Evolutionary conservation across 2,888 invertebrate genomes (phyloP).

Genomic region (Sicus ferrugineus): DNA sequence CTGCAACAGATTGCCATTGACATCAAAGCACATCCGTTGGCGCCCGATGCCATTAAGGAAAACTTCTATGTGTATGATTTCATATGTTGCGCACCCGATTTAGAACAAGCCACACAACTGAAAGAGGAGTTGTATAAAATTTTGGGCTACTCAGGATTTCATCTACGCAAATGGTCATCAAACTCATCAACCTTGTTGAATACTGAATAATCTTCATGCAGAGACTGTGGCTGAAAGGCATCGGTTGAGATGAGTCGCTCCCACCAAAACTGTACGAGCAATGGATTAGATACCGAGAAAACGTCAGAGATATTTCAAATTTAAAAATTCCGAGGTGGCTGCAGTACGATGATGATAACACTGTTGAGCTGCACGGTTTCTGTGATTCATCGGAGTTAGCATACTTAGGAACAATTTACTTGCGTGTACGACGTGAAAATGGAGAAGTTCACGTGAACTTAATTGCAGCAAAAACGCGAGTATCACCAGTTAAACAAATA

Average conservation of each 20-base stretch:
- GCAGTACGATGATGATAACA: background rate
- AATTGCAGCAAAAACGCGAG: constrained; percentile 33
- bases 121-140: too few relatives aligned
- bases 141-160: too few relatives aligned
- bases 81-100: too few relatives aligned
- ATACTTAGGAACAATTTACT: constrained; percentile 31
- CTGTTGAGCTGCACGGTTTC: constrained; percentile 36
- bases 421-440: constrained; percentile 6
- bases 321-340: background rate
- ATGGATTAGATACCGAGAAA: constrained; percentile 4
- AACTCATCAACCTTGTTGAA: too few relatives aligned
- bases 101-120: too few relatives aligned
- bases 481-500: constrained; percentile 35
- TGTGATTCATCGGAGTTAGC: constrained; percentile 35
- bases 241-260: background rate
- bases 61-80: too few relatives aligned
- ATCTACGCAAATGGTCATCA: background rate
- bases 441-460: constrained; percentile 10
- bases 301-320: background rate
- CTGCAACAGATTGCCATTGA: too few relatives aligned
- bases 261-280: background rate
- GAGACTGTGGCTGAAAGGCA: too few relatives aligned
- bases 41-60: too few relatives aligned
- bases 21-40: too few relatives aligned
- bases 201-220: too few relatives aligned